A percentile compares a stretch with the other conserved stretches of the same genome.
These are phyloP conservation scores for Zhengitettix transpicula DNA, from an alignment of 2,888 invertebrate genomes.

Conservation along the genomic window DNA sequence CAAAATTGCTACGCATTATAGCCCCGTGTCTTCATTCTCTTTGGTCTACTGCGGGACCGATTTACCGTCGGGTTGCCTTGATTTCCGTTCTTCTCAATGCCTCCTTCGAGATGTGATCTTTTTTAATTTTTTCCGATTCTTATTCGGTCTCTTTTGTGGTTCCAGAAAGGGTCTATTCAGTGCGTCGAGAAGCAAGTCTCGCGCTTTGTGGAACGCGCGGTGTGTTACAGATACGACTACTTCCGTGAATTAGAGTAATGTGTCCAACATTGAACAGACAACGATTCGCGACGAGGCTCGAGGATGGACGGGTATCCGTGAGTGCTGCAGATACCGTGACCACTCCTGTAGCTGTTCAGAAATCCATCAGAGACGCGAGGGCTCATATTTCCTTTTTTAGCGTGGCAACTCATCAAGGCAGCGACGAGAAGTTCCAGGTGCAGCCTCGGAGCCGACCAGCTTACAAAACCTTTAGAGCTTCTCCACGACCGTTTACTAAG, in stretches of 20 bases:
- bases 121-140: too few species aligned
- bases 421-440: too few species aligned
- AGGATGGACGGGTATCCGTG: not conserved
- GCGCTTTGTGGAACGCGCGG: not conserved
- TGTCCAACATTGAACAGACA: too few species aligned
- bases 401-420: not conserved
- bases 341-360: not conserved
- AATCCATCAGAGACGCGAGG: not conserved
- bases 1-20: conserved; percentile 17
- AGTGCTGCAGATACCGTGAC: not conserved
- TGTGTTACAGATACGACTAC: not conserved
- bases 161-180: not conserved
- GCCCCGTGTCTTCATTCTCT: conserved; percentile 8
- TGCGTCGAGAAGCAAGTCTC: not conserved
- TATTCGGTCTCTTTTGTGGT: too few species aligned
- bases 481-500: too few species aligned
- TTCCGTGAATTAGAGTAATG: too few species aligned
- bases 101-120: too few species aligned
- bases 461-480: too few species aligned
- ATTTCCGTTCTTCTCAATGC: not conserved
- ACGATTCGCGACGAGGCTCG: too few species aligned
- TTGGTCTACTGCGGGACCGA: too few species aligned
- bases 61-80: not conserved
- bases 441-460: too few species aligned
- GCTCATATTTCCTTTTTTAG: not conserved